Evolutionary conservation across 2,888 invertebrate genomes (phyloP), one percentile per base, ranked within the genome.

Genomic region (Dermolepida albohirtum): DNA sequence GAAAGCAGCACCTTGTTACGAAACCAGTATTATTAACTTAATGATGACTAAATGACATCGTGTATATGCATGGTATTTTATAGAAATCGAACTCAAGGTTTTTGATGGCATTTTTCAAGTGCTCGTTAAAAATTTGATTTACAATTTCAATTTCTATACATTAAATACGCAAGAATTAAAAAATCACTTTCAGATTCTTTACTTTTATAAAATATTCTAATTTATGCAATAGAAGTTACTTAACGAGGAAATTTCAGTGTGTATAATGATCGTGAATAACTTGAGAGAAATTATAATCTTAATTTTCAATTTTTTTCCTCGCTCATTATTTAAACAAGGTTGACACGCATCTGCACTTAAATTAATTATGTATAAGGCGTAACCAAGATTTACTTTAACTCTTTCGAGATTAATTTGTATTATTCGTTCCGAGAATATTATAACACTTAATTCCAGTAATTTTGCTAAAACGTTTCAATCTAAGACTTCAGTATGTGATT

Each of bases 341-440:
- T 67, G 68, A 74, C 74, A 74, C 71, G 74, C 74, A 74, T 74
- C 74, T 71, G 74, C 74, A 74, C 74, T 74, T 73, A 72, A 69
- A 70, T 73, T 73, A 74, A 74, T 73, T 73, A 62, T 39, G 34
- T 34, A 49, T 22, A 49, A n/a, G 34, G 40, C 27, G 27, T 12
- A 52, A 12, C 12, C 5, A 64, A 64, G 64, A 51, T 64, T n/a
- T 52, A 52, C 40, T 64, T 34, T 16, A 47, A 62, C 47, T 16
- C 11, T 29, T 22, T 29, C 17, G 6, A 47, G 29, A 34, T 62
- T 47, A 47, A 12, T 17, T 47, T 47, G 17, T 10, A 10, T 10
- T 34, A 34, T 34, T 34, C 34, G 6, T 34, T 34, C 34, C 34
- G 34, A 34, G 34, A 34, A 34, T 34, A 34, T 34, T 34, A 34